Percentiles rank a stretch among this genome's conserved stretches.
Evolutionary conservation across 2,888 invertebrate genomes (phyloP).

Genomic region (Drosophila suboccidentalis): DNA sequence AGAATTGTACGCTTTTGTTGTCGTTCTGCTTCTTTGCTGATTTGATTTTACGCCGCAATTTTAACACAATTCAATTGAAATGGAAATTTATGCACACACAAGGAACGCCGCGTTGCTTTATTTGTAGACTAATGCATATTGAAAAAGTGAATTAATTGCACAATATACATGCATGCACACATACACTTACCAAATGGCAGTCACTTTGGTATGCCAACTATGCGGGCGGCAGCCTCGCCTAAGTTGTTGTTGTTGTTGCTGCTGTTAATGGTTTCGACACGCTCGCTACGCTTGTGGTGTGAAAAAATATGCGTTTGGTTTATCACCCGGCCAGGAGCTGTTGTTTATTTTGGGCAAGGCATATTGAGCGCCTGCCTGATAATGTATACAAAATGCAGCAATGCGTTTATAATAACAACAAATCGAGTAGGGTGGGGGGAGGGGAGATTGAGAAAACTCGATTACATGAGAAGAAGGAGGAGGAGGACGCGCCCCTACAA

Average conservation of each 20-base stretch:
- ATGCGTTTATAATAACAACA: slow-evolving; percentile 64
- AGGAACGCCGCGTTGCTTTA: slow-evolving; percentile 22
- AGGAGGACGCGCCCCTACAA: slow-evolving; percentile 27
- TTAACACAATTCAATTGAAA: slow-evolving; percentile 54
- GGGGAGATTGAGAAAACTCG: slow-evolving; percentile 24
- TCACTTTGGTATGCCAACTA: slow-evolving; percentile 74
- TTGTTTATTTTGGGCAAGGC: slow-evolving; percentile 71
- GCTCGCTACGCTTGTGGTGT: slow-evolving; percentile 64
- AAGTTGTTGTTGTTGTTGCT: slow-evolving; percentile 41
- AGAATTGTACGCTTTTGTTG: slow-evolving; percentile 14
- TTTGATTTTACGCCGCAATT: slow-evolving; percentile 51
- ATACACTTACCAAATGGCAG: slow-evolving; percentile 44
- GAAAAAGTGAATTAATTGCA: slow-evolving; percentile 78
- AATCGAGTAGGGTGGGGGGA: slow-evolving; percentile 11
- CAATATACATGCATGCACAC: slow-evolving; percentile 55
- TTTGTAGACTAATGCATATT: slow-evolving; percentile 66
- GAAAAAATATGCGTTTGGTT: slow-evolving; percentile 78
- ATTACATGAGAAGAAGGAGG: slow-evolving; percentile 20
- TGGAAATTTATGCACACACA: slow-evolving; percentile 55
- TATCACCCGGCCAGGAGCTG: slow-evolving; percentile 62
- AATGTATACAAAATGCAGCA: slow-evolving; percentile 65
- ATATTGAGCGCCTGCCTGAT: slow-evolving; percentile 56
- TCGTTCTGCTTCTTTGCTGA: slow-evolving; percentile 14
- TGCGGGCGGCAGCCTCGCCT: slow-evolving; percentile 72
- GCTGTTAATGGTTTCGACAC: slow-evolving; percentile 73